phyloP scores from a whole-genome alignment of 2,113 vertebrate genomes.

The Actinemys pallida region DNA sequence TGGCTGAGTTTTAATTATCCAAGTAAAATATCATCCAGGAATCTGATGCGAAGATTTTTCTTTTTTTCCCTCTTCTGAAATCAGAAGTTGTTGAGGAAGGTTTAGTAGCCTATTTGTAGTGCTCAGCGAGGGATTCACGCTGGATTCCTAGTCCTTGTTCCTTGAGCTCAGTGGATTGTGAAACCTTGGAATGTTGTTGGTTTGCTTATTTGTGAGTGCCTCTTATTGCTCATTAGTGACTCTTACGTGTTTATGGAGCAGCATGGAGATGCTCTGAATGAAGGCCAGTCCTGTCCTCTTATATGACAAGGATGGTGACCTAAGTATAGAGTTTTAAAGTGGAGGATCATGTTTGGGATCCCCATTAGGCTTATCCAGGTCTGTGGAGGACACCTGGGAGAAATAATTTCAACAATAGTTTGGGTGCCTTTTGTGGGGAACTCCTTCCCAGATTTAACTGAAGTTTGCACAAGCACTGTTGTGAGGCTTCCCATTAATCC shows the following conservation, averaged over 20 bases:
- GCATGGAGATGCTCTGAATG: neutral
- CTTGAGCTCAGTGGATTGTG: neutral
- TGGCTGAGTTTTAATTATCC: slow-evolving; percentile 35
- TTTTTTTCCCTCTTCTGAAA: neutral
- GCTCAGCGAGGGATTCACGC: neutral
- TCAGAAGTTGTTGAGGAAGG: neutral
- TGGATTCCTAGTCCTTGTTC: neutral
- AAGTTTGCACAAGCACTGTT: neutral
- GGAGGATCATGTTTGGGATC: neutral
- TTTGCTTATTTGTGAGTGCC: neutral
- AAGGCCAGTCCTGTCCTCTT: neutral
- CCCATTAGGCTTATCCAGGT: neutral
- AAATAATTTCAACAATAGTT: neutral
- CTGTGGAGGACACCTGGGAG: neutral
- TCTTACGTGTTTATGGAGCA: neutral
- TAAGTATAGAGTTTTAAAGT: neutral
- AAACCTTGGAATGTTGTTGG: neutral
- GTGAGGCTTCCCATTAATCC: neutral
- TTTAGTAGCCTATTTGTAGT: neutral
- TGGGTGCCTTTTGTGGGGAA: rapidly evolving
- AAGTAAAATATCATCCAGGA: neutral
- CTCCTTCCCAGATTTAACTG: neutral
- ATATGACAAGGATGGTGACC: neutral
- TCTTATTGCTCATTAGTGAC: neutral
- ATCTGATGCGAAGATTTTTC: neutral